Conservation (phyloP, 1,140 invertebrate genomes). For the Glomeris maerens region DNA sequence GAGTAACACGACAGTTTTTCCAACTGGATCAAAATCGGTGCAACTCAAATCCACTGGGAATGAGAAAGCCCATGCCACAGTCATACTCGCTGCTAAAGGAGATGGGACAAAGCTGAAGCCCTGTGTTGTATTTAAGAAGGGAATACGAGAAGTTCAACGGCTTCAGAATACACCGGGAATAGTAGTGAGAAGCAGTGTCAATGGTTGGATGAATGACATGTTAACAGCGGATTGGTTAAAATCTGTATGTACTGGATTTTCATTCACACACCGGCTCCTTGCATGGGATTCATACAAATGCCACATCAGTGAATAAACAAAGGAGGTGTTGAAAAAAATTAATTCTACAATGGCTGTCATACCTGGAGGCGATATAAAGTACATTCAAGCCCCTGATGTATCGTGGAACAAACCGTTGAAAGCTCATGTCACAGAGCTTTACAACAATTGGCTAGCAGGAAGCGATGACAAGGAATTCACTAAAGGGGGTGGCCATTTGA, state of each 20-base stretch:
- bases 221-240: constrained; percentile 12
- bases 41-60: not conserved
- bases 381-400: constrained; percentile 10
- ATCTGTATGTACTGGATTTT: constrained; percentile 6
- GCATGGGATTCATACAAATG: constrained; percentile 15
- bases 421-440: not conserved
- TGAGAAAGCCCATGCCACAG: constrained; percentile 7
- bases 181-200: constrained; percentile 11
- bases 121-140: constrained; percentile 18
- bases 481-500: not conserved
- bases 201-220: constrained; percentile 13
- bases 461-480: not conserved
- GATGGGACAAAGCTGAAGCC: constrained; percentile 16
- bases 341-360: constrained; percentile 9
- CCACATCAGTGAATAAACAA: constrained; percentile 8
- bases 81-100: constrained; percentile 14
- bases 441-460: not conserved
- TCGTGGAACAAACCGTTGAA: constrained; percentile 9
- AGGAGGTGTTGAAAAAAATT: not conserved
- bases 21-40: not conserved
- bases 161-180: constrained; percentile 10
- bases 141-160: constrained; percentile 13
- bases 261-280: constrained; percentile 5
- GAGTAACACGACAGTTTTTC: not conserved
- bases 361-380: constrained; percentile 7